A percentile compares a stretch with the other conserved stretches of the same genome.
Conservation (phyloP, 2,797 vertebrate species). For the Momotus momota region DNA sequence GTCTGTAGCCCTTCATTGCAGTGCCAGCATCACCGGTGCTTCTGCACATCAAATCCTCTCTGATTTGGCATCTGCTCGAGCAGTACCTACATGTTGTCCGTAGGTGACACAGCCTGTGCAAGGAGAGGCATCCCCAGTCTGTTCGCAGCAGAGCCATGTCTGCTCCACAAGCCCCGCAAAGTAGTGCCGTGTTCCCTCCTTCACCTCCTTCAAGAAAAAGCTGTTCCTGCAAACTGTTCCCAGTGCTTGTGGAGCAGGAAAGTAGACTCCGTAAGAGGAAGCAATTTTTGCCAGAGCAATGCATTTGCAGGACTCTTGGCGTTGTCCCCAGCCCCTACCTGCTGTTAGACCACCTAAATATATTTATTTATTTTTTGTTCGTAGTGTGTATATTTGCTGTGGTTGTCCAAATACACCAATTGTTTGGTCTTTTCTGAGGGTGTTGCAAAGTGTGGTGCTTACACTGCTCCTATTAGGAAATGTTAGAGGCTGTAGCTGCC, state of each 20-base stretch:
- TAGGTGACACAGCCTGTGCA: neutral
- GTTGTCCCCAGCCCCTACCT: neutral
- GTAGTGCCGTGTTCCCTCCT: neutral
- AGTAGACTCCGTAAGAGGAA: neutral
- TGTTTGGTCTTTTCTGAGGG: neutral
- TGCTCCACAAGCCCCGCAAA: neutral
- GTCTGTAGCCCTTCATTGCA: neutral
- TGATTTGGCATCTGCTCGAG: neutral
- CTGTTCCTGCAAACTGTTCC: neutral
- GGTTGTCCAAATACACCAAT: neutral
- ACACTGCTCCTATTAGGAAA: neutral
- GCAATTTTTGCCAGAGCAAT: neutral
- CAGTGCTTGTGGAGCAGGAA: neutral
- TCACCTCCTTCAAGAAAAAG: neutral
- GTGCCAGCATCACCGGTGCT: neutral
- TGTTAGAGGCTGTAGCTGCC: neutral
- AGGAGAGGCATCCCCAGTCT: neutral
- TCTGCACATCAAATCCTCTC: neutral
- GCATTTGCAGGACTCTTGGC: neutral
- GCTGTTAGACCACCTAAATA: neutral
- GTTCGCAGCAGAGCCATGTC: neutral
- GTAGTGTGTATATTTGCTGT: neutral
- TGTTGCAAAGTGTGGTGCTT: neutral
- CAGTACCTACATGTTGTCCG: neutral
- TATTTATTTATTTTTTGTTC: neutral